These are phyloP conservation scores for Eristalis intricaria DNA, from an alignment of 2,888 invertebrate genomes.

Conservation along the genomic window DNA sequence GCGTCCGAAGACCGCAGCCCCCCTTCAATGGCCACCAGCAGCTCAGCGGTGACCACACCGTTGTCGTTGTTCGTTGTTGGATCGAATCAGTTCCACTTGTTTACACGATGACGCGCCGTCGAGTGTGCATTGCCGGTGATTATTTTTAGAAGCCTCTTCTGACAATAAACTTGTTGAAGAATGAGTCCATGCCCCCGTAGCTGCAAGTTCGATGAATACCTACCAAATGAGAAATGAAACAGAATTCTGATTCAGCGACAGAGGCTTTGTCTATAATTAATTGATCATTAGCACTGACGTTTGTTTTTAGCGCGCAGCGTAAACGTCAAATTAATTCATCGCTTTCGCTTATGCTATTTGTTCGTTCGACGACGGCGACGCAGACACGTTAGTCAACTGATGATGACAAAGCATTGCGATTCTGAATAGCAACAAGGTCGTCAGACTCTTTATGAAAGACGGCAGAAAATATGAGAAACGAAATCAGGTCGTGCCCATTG, in stretches of 20 bases:
- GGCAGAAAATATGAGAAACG: neutral
- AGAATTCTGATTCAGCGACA: neutral
- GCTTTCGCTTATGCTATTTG: neutral
- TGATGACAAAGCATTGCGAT: conserved; percentile 37
- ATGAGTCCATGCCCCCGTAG: conserved; percentile 9
- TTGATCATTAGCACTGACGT: conserved; percentile 46
- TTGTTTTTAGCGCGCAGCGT: conserved; percentile 26
- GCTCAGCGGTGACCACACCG: neutral
- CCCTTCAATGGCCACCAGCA: neutral
- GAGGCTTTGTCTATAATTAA: conserved; percentile 26
- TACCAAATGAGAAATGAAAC: neutral
- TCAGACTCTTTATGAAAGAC: conserved; percentile 40
- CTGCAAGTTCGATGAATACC: neutral
- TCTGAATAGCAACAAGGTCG: conserved; percentile 52
- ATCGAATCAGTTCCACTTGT: conserved; percentile 46
- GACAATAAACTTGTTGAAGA: conserved; percentile 28
- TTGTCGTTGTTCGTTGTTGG: neutral
- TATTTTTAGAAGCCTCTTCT: conserved; percentile 57
- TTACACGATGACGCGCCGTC: conserved; percentile 34
- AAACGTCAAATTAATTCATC: conserved; percentile 13
- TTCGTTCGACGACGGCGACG: neutral
- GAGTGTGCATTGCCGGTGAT: conserved; percentile 19
- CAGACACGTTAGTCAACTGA: conserved; percentile 30
- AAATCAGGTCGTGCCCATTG: neutral
- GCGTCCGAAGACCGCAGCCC: conserved; percentile 22